These are phyloP conservation scores for Venustaconcha ellipsiformis DNA, from an alignment of 1,140 invertebrate species.

Conservation along the genomic window DNA sequence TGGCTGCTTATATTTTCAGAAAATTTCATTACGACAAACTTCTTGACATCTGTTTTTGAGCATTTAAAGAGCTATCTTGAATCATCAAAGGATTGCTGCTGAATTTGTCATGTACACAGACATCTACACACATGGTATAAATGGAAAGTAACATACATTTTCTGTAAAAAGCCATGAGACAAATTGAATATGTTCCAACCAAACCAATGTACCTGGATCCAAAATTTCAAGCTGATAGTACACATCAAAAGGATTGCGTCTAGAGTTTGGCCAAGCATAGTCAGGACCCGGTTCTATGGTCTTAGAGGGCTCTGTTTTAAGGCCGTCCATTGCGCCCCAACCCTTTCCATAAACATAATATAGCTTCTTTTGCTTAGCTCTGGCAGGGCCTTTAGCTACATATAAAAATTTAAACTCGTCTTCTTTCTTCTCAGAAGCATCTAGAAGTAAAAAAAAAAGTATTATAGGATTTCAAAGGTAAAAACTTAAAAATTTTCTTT, in stretches of 20 bases:
- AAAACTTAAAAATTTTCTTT: too few relatives aligned
- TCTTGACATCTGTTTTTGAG: too few relatives aligned
- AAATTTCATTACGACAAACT: too few relatives aligned
- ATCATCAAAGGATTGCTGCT: too few relatives aligned
- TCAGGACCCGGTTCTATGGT: constrained; percentile 46
- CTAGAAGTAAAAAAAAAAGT: constrained; percentile 28
- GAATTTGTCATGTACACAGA: too few relatives aligned
- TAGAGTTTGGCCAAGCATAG: constrained; percentile 49
- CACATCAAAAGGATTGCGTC: constrained; percentile 48
- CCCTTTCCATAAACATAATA: constrained; percentile 60
- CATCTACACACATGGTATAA: too few relatives aligned
- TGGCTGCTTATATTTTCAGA: too few relatives aligned
- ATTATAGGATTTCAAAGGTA: too few relatives aligned
- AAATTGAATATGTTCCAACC: too few relatives aligned
- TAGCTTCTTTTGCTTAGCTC: constrained; percentile 54
- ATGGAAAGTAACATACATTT: too few relatives aligned
- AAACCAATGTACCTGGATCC: constrained; percentile 31
- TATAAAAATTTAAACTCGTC: constrained; percentile 53
- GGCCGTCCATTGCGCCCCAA: constrained; percentile 47
- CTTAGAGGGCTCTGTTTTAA: constrained; percentile 36
- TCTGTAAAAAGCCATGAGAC: too few relatives aligned
- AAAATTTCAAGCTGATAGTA: constrained; percentile 49
- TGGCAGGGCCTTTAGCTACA: constrained; percentile 53
- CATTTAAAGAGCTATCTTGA: too few relatives aligned
- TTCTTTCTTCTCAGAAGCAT: constrained; percentile 44